Evolutionary conservation across 2,888 invertebrate species (phyloP).

Genomic region (Amphipoea oculea): DNA sequence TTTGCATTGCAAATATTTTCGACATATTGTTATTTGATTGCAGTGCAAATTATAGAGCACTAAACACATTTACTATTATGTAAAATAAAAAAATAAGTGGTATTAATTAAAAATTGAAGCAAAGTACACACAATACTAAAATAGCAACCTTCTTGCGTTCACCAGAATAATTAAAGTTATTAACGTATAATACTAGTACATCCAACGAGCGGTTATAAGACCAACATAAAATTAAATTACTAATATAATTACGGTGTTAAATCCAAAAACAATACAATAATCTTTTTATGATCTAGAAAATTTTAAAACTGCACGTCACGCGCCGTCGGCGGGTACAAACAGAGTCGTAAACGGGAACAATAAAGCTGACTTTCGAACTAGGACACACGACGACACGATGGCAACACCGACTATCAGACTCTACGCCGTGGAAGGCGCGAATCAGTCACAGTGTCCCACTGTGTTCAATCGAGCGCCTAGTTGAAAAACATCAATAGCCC

Average conservation of each 20-base stretch:
- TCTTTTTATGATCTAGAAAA: conserved; percentile 66
- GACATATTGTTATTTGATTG: not conserved
- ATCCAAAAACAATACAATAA: conserved; percentile 63
- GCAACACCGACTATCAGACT: conserved; percentile 37
- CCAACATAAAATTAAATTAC: conserved; percentile 57
- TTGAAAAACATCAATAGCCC: conserved; percentile 73
- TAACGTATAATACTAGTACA: not conserved
- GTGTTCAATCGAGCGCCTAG: conserved; percentile 65
- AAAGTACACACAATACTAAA: not conserved
- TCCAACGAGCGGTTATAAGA: conserved; percentile 15
- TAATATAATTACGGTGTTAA: conserved; percentile 61
- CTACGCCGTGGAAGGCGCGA: conserved; percentile 13
- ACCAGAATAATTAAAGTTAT: conserved; percentile 12
- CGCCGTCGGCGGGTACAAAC: conserved; percentile 76
- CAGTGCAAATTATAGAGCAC: not conserved
- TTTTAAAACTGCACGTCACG: conserved; percentile 73
- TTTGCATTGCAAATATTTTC: conserved; percentile 33
- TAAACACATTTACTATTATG: not conserved
- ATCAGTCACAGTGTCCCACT: conserved; percentile 59
- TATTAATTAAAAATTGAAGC: conserved; percentile 1
- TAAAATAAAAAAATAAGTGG: not conserved
- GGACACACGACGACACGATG: conserved; percentile 62
- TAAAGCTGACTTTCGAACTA: conserved; percentile 70
- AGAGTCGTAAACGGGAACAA: conserved; percentile 77
- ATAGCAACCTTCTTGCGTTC: conserved; percentile 10